Conservation (phyloP, 2,797 vertebrate species). For the Sandelia bainsii region DNA sequence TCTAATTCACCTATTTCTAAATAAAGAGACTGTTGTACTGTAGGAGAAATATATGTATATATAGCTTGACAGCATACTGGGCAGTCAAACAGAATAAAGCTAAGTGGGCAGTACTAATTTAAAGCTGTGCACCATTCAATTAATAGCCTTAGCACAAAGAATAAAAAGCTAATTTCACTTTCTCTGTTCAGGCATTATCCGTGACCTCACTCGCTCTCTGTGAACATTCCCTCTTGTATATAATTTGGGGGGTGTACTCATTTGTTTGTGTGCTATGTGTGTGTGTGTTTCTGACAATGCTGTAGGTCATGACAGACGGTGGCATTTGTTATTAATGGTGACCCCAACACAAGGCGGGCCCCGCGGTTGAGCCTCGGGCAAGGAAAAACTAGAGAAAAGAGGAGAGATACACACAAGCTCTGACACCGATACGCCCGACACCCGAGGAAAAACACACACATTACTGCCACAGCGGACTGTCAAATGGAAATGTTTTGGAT, state of each 20-base stretch:
- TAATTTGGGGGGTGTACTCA: slow-evolving; percentile 13
- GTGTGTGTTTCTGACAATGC: slow-evolving; percentile 54
- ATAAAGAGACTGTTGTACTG: slow-evolving; percentile 16
- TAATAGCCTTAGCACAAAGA: slow-evolving; percentile 21
- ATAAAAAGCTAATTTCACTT: slow-evolving; percentile 24
- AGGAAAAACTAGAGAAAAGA: slow-evolving; percentile 60
- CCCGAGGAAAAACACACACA: slow-evolving; percentile 15
- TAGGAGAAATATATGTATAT: slow-evolving; percentile 11
- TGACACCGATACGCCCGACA: slow-evolving; percentile 43
- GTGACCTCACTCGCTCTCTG: slow-evolving; percentile 36
- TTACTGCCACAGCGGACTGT: slow-evolving; percentile 20
- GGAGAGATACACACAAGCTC: slow-evolving; percentile 11
- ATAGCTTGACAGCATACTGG: slow-evolving; percentile 34
- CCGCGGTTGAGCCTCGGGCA: slow-evolving; percentile 65
- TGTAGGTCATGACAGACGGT: slow-evolving; percentile 81
- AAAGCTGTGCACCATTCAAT: slow-evolving; percentile 33
- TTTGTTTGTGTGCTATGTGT: slow-evolving; percentile 46
- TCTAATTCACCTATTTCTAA: background rate
- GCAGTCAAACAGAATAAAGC: slow-evolving; percentile 31
- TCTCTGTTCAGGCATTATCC: slow-evolving; percentile 24
- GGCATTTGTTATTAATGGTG: slow-evolving; percentile 86
- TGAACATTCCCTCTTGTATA: slow-evolving; percentile 5
- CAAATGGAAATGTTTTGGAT: slow-evolving; percentile 65
- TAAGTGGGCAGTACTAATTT: slow-evolving; percentile 37
- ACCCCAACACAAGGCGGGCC: slow-evolving; percentile 67